These are phyloP conservation scores for Cryptoprocta ferox DNA, from an alignment of 2,797 vertebrate species.

Conservation along the genomic window DNA sequence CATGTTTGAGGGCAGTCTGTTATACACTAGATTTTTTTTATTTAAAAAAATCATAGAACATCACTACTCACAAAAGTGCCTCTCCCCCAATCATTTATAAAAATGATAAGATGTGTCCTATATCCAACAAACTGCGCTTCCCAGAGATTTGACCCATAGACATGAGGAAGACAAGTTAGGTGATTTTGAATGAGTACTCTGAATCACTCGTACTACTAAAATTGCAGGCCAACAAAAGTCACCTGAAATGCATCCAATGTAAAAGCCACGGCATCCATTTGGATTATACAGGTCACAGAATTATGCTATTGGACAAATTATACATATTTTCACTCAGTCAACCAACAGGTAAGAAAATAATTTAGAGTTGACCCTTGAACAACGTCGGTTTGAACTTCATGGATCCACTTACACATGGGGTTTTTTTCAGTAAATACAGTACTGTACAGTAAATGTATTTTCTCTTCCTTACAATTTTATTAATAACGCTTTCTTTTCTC, in stretches of 20 bases:
- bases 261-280: conserved; percentile 21
- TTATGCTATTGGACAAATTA: not conserved
- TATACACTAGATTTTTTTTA: not conserved
- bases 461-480: not conserved
- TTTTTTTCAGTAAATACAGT: not conserved
- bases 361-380: not conserved
- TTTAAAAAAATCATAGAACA: not conserved
- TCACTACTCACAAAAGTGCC: not conserved
- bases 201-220: conserved; percentile 38
- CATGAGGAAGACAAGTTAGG: not conserved
- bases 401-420: not conserved
- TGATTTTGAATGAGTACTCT: not conserved
- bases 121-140: conserved; percentile 7
- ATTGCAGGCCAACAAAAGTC: conserved; percentile 26
- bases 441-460: not conserved
- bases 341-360: not conserved
- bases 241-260: conserved; percentile 34
- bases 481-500: not conserved
- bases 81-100: not conserved
- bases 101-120: not conserved
- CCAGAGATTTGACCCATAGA: conserved; percentile 27
- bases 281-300: not conserved
- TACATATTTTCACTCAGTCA: not conserved
- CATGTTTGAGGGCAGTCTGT: not conserved
- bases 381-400: not conserved